phyloP scores from a whole-genome alignment of 2,888 invertebrate species.

The Laspeyria flexula region DNA sequence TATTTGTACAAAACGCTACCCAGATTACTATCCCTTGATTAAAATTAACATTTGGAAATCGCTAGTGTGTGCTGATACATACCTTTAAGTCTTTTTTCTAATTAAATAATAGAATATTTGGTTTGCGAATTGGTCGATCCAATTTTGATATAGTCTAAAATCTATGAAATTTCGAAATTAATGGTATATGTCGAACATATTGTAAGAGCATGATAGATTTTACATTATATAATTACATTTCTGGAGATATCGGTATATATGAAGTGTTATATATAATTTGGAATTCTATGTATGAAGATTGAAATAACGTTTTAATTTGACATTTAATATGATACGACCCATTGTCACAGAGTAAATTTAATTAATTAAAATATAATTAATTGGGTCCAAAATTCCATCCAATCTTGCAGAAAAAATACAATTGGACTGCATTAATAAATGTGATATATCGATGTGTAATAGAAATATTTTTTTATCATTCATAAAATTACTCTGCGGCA shows the following conservation, averaged over 20 bases:
- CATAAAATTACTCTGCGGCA: slow-evolving; percentile 75
- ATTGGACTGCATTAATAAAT: slow-evolving; percentile 75
- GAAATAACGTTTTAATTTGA: slow-evolving; percentile 63
- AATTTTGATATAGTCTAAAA: slow-evolving; percentile 48
- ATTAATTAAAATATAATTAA: slow-evolving; percentile 69
- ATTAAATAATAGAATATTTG: slow-evolving; percentile 49
- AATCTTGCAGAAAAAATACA: slow-evolving; percentile 70
- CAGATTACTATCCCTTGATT: slow-evolving; percentile 31
- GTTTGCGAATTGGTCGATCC: slow-evolving; percentile 59
- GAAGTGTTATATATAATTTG: slow-evolving; percentile 73
- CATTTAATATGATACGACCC: slow-evolving; percentile 59
- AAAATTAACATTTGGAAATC: slow-evolving; percentile 36
- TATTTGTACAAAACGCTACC: slow-evolving; percentile 59
- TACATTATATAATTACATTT: slow-evolving; percentile 61
- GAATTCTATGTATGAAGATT: slow-evolving; percentile 69
- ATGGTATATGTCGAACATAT: slow-evolving; percentile 67
- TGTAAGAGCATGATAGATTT: slow-evolving; percentile 72
- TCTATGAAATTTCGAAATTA: slow-evolving; percentile 62
- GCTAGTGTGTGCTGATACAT: slow-evolving; percentile 57
- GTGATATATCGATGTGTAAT: slow-evolving; percentile 74
- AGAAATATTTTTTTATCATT: slow-evolving; percentile 72
- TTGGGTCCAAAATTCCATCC: slow-evolving; percentile 85
- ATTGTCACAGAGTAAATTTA: slow-evolving; percentile 75
- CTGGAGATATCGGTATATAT: slow-evolving; percentile 73
- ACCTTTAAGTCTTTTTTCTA: slow-evolving; percentile 51